These are phyloP conservation scores for Taenaris catops DNA, from an alignment of 2,888 invertebrate genomes.

Conservation along the genomic window DNA sequence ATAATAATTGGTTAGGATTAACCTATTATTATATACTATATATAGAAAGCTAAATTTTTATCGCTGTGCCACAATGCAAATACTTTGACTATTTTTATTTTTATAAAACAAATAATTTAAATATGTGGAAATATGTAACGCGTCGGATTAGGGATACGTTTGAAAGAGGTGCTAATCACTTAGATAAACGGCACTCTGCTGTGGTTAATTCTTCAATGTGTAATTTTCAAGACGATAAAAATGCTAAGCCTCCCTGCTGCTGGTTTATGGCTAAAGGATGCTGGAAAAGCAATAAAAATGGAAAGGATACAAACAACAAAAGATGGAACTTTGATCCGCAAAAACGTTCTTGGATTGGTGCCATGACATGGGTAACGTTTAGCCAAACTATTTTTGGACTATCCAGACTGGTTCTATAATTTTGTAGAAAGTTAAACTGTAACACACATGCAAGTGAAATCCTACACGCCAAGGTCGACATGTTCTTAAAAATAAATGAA, in stretches of 20 bases:
- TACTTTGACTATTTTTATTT: constrained; percentile 13
- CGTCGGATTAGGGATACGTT: constrained; percentile 70
- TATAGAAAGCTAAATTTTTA: no score
- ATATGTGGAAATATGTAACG: constrained; percentile 79
- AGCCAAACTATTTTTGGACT: constrained; percentile 3
- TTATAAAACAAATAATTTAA: no score
- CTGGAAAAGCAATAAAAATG: constrained; percentile 36
- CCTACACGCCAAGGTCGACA: not conserved
- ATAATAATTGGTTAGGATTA: no score
- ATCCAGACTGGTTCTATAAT: no score
- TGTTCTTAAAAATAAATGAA: no score
- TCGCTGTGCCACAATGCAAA: constrained; percentile 14
- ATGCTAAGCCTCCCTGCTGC: constrained; percentile 36
- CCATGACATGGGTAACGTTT: constrained; percentile 72
- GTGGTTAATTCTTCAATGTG: constrained; percentile 46
- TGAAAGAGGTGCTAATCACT: constrained; percentile 67
- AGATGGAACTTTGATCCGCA: constrained; percentile 64
- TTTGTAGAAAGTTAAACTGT: no score
- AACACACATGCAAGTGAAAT: no score
- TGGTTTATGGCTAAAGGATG: constrained; percentile 50
- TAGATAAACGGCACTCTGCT: constrained; percentile 65
- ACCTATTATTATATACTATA: no score
- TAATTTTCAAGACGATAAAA: constrained; percentile 40
- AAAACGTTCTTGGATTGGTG: constrained; percentile 68
- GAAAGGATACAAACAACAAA: constrained; percentile 52